These are phyloP conservation scores for Steromphala cineraria DNA, from an alignment of 2,888 invertebrate species.

Conservation along the genomic window DNA sequence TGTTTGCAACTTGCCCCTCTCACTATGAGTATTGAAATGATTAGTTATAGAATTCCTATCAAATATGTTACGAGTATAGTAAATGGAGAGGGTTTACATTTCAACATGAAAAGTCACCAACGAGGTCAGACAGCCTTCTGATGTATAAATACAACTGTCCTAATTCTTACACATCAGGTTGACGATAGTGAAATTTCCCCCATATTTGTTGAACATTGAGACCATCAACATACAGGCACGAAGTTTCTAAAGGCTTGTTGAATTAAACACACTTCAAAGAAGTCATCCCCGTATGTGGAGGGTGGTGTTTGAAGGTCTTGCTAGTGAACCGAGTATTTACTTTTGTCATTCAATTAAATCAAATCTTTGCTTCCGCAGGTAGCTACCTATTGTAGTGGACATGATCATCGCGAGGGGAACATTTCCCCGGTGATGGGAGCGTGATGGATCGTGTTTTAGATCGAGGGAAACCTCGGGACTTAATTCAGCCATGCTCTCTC, in stretches of 20 bases:
- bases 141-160: background rate
- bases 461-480: background rate
- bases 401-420: conserved; percentile 14
- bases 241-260: background rate
- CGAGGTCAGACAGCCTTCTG: background rate
- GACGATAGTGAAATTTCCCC: background rate
- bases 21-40: no score
- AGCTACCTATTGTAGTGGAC: conserved; percentile 6
- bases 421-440: background rate
- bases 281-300: background rate
- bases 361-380: conserved; percentile 17
- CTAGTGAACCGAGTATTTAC: conserved; percentile 17
- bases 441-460: conserved; percentile 21
- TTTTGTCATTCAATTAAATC: conserved; percentile 23
- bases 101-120: background rate
- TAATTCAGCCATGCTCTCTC: conserved; percentile 8
- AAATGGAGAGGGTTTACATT: background rate
- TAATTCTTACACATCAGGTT: conserved; percentile 1
- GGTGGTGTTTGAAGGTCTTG: conserved; percentile 3
- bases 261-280: conserved; percentile 18
- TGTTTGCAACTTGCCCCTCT: no score
- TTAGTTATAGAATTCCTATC: no score
- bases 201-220: background rate
- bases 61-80: no score
- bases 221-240: background rate